Evolutionary conservation across 64 coral and sea anemone species (phyloP), one percentile per base, ranked within the genome.

Genomic region (Actinia equina): DNA sequence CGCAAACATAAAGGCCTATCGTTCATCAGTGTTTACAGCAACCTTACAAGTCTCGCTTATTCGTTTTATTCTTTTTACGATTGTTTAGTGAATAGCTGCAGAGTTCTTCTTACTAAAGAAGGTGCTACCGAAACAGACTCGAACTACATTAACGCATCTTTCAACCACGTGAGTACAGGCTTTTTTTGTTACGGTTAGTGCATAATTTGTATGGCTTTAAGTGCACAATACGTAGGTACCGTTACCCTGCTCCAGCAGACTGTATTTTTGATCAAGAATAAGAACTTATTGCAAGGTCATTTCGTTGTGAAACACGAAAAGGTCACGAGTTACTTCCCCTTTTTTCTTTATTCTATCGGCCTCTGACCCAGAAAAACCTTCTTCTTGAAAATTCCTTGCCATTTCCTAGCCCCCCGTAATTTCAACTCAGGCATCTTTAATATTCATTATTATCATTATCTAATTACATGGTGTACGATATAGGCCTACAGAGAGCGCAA

Each of bases 401-500:
- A 1, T 37, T 37, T 65, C 5, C 19, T 1, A 23, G 7, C n/a
- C 62, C n/a, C 55, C 55, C 62, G 1, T 49, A 1, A 8, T 49
- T 8, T 4, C 46, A 6, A 49, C 46, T 4, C 46, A 49, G 46
- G 46, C 4, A 63, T 19, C 6, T 23, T 23, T 23, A 6, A 23
- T 23, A 65, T n/a, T 65, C 23, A 37, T 9, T 5, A n/a, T 22
- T n/a, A 23, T 65, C 9, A 5, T 23, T 5, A 22, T 7, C 19
- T n/a, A 4, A 20, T 65, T 20, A 23, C 22, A 8, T 14, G 9
- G 6, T n/a, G 0, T 65, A 65, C 19, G 2, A 23, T 65, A 10
- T 27, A 92, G 90, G 85, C 85, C 42, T 87, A 82, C 79, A 87
- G 61, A 13, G 85, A 83, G 77, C 85, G 92, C 46, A 93, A 91